Percentiles rank a stretch among this genome's conserved stretches.
Evolutionary conservation across 2,113 vertebrate species (phyloP).

Genomic region (Anoplopoma fimbria): DNA sequence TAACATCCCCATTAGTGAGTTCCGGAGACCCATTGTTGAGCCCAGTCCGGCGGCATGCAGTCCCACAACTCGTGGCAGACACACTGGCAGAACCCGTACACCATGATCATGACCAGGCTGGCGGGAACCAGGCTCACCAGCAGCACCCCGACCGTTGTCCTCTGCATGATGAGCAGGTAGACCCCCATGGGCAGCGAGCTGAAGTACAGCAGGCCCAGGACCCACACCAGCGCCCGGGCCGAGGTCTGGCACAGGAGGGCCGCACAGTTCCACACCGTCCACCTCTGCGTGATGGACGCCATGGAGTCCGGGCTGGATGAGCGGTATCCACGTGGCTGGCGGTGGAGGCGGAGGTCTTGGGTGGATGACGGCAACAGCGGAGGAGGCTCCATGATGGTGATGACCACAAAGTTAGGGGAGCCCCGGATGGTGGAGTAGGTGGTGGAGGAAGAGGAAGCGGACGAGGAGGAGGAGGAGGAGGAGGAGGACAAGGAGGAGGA

Average conservation of each 20-base stretch:
- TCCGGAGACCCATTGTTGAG: constrained; percentile 43
- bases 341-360: constrained; percentile 81
- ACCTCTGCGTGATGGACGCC: constrained; percentile 87
- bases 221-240: constrained; percentile 90
- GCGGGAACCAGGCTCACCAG: constrained; percentile 95
- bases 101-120: constrained; percentile 92
- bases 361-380: constrained; percentile 73
- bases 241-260: constrained; percentile 91
- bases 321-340: constrained; percentile 65
- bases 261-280: constrained; percentile 94
- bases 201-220: constrained; percentile 93
- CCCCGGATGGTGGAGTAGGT: constrained; percentile 76
- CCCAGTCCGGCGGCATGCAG: constrained; percentile 84
- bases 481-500: not conserved
- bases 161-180: constrained; percentile 95
- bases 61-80: constrained; percentile 93
- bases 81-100: constrained; percentile 95
- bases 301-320: constrained; percentile 92
- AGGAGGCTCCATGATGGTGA: constrained; percentile 95
- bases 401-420: constrained; percentile 90
- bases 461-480: constrained; percentile 69
- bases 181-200: constrained; percentile 95
- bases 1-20: constrained; percentile 47
- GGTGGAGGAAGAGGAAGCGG: constrained; percentile 37
- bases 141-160: constrained; percentile 90